Base-by-base conservation (phyloP, 1,140 invertebrate species). In the Sminthurides bifidus region DNA sequence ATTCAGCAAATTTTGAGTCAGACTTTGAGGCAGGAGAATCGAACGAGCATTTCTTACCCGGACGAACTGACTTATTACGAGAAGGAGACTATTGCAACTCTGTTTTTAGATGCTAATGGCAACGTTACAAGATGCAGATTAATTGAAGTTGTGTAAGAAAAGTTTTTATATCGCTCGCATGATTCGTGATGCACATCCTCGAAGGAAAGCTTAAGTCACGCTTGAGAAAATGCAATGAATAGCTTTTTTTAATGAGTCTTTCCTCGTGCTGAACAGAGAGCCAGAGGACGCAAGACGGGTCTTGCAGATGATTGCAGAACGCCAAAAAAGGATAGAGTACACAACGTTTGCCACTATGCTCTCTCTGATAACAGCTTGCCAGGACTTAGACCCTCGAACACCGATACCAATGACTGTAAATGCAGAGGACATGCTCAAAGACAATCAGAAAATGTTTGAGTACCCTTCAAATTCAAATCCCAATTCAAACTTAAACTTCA, bases 101-200 rank as follows among this genome's bases (percentile, higher is more conserved):
- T 86, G 5, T 84, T 87, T 66, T 72, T 83, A 31, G 79, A 80
- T 2, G 70, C 75, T 26, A 70, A 76, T 54, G 80, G 80, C 64
- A 71, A 72, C 50, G 71, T 83, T 12, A 73, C 81, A 19, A 80
- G 83, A 65, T 90, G 86, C 67, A 82, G 87, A 70, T 74, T 90
- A 54, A 83, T 88, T 58, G 86, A 90, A 76, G 83, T 85, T 59
- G 81, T 81, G 86, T 89, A 71, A 81, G 82, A 81, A 43, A 43
- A 10, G 10, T 35, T 10, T 35, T 10, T 10, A n/a, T 35, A n/a
- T n/a, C n/a, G n/a, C n/a, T 35, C n/a, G 10, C 8, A 35, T n/a
- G n/a, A n/a, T 10, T n/a, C 33, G 33, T 35, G n/a, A 35, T 35
- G 8, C 10, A 10, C 8, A n/a, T 10, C 10, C 33, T 14, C 41